Evolutionary conservation across 2,888 invertebrate genomes (phyloP).

Genomic region (Nymphalis c-album): DNA sequence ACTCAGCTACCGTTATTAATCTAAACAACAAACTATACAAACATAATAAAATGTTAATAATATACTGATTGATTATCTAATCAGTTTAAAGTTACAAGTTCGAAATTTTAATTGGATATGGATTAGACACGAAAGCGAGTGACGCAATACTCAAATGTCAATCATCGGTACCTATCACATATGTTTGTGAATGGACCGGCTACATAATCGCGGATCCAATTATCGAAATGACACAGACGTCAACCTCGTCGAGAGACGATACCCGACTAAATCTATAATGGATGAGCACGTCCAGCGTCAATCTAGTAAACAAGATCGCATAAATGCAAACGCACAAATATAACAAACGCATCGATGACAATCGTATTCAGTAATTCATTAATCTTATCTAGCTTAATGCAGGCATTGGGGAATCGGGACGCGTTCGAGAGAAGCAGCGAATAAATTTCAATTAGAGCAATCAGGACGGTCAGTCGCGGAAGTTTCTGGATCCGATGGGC

Average conservation of each 20-base stretch:
- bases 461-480: conserved; percentile 67
- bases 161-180: conserved; percentile 68
- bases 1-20: conserved; percentile 14
- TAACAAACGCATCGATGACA: conserved; percentile 59
- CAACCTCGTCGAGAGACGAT: conserved; percentile 59
- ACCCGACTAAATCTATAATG: conserved; percentile 77
- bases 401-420: conserved; percentile 55
- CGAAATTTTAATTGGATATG: conserved; percentile 65
- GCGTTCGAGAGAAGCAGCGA: conserved; percentile 51
- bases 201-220: conserved; percentile 66
- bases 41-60: conserved; percentile 12
- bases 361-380: conserved; percentile 61
- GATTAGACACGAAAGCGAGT: conserved; percentile 56
- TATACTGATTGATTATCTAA: conserved; percentile 2
- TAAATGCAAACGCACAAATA: conserved; percentile 64
- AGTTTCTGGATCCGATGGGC: conserved; percentile 63
- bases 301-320: conserved; percentile 76
- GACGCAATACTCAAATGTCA: conserved; percentile 65
- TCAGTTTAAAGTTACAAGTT: conserved; percentile 53
- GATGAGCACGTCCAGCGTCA: conserved; percentile 76
- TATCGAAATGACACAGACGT: conserved; percentile 77
- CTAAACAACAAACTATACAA: conserved; percentile 5
- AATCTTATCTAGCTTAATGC: conserved; percentile 48
- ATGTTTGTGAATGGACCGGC: conserved; percentile 68
- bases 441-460: conserved; percentile 79